Evolutionary conservation across 2,797 vertebrate genomes (phyloP).

Genomic region (Mus spretus): DNA sequence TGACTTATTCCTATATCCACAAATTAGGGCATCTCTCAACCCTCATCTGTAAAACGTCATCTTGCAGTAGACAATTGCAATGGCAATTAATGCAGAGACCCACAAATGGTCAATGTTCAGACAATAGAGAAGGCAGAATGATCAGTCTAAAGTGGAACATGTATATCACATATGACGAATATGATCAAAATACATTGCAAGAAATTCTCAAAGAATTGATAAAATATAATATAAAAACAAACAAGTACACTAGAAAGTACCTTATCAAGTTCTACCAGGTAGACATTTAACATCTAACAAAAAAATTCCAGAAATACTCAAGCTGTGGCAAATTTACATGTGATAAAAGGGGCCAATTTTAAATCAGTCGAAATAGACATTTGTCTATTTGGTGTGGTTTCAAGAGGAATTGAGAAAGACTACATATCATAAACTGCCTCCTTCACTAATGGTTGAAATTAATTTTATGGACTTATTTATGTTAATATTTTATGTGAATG

Average conservation of each 20-base stretch:
- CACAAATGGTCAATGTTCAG: not conserved
- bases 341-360: not conserved
- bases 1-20: not conserved
- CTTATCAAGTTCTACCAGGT: not conserved
- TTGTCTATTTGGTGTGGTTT: not conserved
- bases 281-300: not conserved
- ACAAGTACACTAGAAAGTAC: not conserved
- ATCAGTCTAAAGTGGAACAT: not conserved
- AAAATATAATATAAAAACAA: not conserved
- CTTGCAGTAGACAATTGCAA: not conserved
- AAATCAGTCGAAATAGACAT: slow-evolving; percentile 27
- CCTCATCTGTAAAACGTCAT: not conserved
- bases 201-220: not conserved
- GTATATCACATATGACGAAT: not conserved
- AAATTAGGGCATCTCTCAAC: not conserved
- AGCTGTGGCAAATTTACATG: slow-evolving; percentile 26
- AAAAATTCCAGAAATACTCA: slow-evolving; percentile 15
- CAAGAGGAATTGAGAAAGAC: not conserved
- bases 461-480: not conserved
- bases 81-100: not conserved
- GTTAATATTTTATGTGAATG: not conserved
- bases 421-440: not conserved
- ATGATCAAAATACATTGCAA: not conserved
- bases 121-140: not conserved
- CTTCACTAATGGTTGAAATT: slow-evolving; percentile 26